Base-by-base conservation (phyloP, 1,140 invertebrate genomes). In the Magallana ariakensis region DNA sequence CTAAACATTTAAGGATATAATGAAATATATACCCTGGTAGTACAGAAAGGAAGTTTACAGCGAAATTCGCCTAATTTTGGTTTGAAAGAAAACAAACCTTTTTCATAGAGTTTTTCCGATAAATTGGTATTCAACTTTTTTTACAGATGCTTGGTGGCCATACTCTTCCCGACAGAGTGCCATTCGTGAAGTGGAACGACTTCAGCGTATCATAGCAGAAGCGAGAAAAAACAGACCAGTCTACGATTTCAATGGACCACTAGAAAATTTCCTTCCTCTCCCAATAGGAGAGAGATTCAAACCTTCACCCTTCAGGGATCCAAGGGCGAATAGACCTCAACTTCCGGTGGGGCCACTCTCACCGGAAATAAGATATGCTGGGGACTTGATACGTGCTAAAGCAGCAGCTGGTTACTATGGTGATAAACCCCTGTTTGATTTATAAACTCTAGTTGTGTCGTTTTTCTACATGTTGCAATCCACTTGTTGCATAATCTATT, bases 371-470 rank as follows among this genome's bases (percentile, higher is more conserved):
- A 26, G 22, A 75, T 75, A 75, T 26, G 66, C 66, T 26, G 66
- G 66, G 22, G 66, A 75, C 22, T 75, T 75, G 26, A 75, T 75
- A 9, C 66, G 66, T 9, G 66, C 66, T 26, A 75, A 75, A 26
- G 66, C 66, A 75, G 66, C 66, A 26, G 66, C 66, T 10, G 66
- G 66, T 75, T 75, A 75, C 66, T 75, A 75, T 33, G 66, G 66
- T 11, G 66, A 75, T 26, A 75, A 75, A 10, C 66, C 66, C 7
- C 66, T 75, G 6, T 75, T 75, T 75, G 66, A 75, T 75, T 33
- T 75, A 13, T 75, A 75, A 26, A 26, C 13, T 75, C 8, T 26
- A 75, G 22, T 46, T 26, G 22, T 75, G 19, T 5, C 2, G 66
- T 26, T 26, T 70, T 26, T 75, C 66, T 75, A 75, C 66, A 75